These are phyloP conservation scores for Albula glossodonta DNA, from an alignment of 2,113 vertebrate species.

Conservation along the genomic window DNA sequence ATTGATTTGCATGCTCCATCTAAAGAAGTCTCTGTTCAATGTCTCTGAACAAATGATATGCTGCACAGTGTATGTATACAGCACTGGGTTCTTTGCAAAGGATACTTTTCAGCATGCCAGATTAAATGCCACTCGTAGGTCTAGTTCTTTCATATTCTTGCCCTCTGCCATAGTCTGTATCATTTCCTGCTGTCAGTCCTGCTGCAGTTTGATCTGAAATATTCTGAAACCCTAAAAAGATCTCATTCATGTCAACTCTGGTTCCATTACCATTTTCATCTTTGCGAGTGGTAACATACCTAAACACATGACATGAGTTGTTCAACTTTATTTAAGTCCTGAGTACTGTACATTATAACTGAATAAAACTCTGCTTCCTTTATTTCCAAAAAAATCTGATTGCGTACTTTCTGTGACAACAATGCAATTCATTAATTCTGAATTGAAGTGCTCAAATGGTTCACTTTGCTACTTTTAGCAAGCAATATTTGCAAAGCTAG, in stretches of 20 bases:
- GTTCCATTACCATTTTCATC: not conserved
- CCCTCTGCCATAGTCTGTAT: not conserved
- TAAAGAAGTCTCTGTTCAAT: constrained; percentile 13
- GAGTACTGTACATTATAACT: constrained; percentile 9
- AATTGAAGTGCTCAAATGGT: constrained; percentile 10
- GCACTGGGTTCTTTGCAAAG: not conserved
- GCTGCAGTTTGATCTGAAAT: not conserved
- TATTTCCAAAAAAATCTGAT: not conserved
- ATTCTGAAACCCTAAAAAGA: constrained; percentile 8
- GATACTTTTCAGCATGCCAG: not conserved
- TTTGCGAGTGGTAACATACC: constrained; percentile 1
- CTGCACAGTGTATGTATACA: not conserved
- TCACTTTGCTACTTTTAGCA: not conserved
- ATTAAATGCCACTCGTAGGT: not conserved
- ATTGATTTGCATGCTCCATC: not conserved
- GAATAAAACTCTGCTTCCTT: constrained; percentile 16
- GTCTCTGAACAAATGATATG: not conserved
- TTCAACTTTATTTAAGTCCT: not conserved
- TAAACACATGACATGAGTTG: constrained; percentile 17
- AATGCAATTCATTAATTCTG: constrained; percentile 11
- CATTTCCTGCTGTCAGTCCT: constrained; percentile 7
- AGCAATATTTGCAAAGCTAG: not conserved
- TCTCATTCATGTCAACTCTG: constrained; percentile 2
- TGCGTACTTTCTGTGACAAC: constrained; percentile 14
- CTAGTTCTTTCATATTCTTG: not conserved